Evolutionary conservation across 2,797 vertebrate genomes (phyloP), one percentile per base, ranked within the genome.

Genomic region (Gallinago solitaria): DNA sequence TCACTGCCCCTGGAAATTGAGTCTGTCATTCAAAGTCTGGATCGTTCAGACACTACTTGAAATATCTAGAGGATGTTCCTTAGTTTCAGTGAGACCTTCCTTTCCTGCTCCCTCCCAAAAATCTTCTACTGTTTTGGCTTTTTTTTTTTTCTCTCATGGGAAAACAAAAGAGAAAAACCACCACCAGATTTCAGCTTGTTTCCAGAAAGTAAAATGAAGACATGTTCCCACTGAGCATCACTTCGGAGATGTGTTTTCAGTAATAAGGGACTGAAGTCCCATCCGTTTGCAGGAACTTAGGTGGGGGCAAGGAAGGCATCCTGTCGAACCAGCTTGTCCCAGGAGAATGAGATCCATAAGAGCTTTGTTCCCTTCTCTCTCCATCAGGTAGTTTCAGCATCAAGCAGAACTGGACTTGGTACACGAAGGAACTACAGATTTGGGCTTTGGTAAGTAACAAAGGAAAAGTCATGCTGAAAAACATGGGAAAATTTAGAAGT

Each of bases 271-370:
- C 2, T 9, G 0, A 89, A 81, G 33, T 37, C 13, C 28, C 32
- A 57, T 11, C 28, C 5, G 1, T 0, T 10, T 3, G 37, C 67
- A 8, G 16, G 37, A 51, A 33, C 4, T 9, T 71, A 12, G 45
- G 0, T 39, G 27, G 16, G 27, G 47, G 1, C 10, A 45, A n/a
- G 16, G 27, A 27, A 68, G 12, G 16, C 24, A 18, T 25, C 54
- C 17, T 54, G 35, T 37, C 0, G 28, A 78, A 37, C 8, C 24
- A 45, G 45, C 15, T 41, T 2, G 0, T 48, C 50, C 63, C 47
- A 11, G 64, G 32, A 37, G 80, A 77, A 3, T 0, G 5, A 51
- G n/a, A 13, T 37, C 41, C 47, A 9, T 4, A 21, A 65, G 11
- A 56, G 25, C 56, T 88, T 59, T 59, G 4, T 35, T 61, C 15